A percentile compares a stretch with the other conserved stretches of the same genome.
Evolutionary conservation across 1,140 invertebrate species (phyloP).

Genomic region (Sminthurinus signatus): DNA sequence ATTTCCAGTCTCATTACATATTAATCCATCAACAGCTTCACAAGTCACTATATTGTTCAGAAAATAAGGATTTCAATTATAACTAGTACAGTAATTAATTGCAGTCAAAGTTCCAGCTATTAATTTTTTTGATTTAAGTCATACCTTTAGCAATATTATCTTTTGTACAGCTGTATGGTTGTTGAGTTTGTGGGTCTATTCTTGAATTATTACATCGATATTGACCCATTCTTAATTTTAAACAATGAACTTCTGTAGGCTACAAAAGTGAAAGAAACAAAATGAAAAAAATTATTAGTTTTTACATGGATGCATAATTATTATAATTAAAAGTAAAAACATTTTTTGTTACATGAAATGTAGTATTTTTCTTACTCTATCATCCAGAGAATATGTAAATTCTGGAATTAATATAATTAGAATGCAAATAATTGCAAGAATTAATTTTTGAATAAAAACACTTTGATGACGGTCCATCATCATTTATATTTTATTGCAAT

Average conservation of each 20-base stretch:
- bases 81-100: not conserved
- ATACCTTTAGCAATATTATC: constrained; percentile 71
- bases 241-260: constrained; percentile 20
- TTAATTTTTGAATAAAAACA: too few species aligned
- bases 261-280: too few species aligned
- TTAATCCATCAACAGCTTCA: constrained; percentile 69
- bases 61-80: constrained; percentile 28
- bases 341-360: too few species aligned
- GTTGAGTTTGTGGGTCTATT: constrained; percentile 85
- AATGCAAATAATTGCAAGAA: too few species aligned
- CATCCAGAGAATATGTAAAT: too few species aligned
- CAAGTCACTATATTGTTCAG: constrained; percentile 75
- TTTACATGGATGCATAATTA: too few species aligned
- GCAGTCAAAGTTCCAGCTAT: constrained; percentile 1
- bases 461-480: too few species aligned
- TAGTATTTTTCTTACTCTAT: too few species aligned
- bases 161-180: constrained; percentile 69
- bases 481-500: too few species aligned
- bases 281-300: too few species aligned
- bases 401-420: too few species aligned
- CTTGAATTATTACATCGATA: constrained; percentile 65
- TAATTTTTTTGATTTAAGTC: not conserved
- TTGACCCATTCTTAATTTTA: constrained; percentile 64
- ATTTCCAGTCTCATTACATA: constrained; percentile 71
- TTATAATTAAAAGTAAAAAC: too few species aligned